These are phyloP conservation scores for Neotragus pygmaeus DNA, from an alignment of 2,113 vertebrate species.

Conservation along the genomic window DNA sequence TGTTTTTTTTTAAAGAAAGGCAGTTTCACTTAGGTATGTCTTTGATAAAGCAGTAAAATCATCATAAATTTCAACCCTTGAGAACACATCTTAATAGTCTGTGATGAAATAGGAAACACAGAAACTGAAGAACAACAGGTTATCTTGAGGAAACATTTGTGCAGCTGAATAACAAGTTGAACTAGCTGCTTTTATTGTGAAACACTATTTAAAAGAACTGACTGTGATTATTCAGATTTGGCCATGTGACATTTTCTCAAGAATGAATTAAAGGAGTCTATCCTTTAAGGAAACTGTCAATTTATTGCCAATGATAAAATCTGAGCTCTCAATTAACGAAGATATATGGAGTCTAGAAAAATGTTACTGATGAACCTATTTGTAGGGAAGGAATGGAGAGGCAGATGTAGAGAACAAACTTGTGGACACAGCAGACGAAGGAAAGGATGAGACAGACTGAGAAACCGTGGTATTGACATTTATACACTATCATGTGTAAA, in stretches of 20 bases:
- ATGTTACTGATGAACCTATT: not conserved
- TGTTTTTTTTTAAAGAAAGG: not conserved
- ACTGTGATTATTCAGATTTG: not conserved
- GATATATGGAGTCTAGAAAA: not conserved
- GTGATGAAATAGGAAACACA: not conserved
- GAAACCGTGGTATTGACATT: not conserved
- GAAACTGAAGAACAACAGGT: not conserved
- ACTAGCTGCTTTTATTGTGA: not conserved
- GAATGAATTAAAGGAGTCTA: not conserved
- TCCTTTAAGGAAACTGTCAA: slow-evolving; percentile 27
- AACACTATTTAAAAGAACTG: not conserved
- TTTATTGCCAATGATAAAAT: slow-evolving; percentile 11
- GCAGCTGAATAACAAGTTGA: not conserved
- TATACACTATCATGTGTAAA: not conserved
- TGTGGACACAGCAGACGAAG: not conserved
- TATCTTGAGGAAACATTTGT: not conserved
- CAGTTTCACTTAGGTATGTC: not conserved
- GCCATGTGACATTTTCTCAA: not conserved
- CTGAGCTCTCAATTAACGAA: not conserved
- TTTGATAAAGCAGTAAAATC: slow-evolving; percentile 10
- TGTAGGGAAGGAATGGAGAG: not conserved
- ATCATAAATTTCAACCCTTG: not conserved
- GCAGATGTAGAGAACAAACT: not conserved
- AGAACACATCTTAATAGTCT: not conserved
- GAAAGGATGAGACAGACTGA: not conserved